phyloP scores from a whole-genome alignment of 92 coral and sea anemone species.

The Paragorgia papillata region DNA sequence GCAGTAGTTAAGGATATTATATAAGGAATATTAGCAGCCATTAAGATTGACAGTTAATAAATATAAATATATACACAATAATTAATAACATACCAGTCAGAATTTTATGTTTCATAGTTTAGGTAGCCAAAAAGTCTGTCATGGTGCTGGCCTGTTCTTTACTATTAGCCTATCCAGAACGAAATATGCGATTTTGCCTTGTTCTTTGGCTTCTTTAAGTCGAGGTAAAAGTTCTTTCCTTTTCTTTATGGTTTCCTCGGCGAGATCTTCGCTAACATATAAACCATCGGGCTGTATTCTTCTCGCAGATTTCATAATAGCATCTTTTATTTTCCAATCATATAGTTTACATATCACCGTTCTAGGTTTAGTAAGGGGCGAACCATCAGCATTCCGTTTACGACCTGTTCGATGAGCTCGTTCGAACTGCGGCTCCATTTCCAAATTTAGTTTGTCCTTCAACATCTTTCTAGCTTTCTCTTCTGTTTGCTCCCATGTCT shows the following conservation, averaged over 20 bases:
- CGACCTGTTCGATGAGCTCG: conserved; percentile 33
- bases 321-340: conserved; percentile 49
- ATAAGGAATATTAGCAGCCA: neutral
- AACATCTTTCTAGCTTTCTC: conserved; percentile 15
- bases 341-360: conserved; percentile 55
- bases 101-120: no score
- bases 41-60: neutral
- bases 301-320: conserved; percentile 34
- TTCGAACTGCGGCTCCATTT: conserved; percentile 16
- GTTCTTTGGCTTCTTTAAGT: conserved; percentile 13
- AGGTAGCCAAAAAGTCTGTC: neutral
- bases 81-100: no score
- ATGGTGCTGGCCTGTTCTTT: conserved; percentile 1
- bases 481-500: conserved; percentile 37
- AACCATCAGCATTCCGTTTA: conserved; percentile 15
- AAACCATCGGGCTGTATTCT: conserved; percentile 43
- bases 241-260: conserved; percentile 25
- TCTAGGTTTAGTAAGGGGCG: conserved; percentile 17
- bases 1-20: neutral
- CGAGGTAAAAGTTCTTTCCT: conserved; percentile 17
- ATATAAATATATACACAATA: neutral
- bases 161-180: conserved; percentile 6
- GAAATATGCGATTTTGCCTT: conserved; percentile 34
- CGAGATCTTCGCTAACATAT: conserved; percentile 44
- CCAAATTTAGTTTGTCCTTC: conserved; percentile 5